These are phyloP conservation scores for Paradisaea rubra DNA, from an alignment of 2,113 vertebrate genomes.

Conservation along the genomic window DNA sequence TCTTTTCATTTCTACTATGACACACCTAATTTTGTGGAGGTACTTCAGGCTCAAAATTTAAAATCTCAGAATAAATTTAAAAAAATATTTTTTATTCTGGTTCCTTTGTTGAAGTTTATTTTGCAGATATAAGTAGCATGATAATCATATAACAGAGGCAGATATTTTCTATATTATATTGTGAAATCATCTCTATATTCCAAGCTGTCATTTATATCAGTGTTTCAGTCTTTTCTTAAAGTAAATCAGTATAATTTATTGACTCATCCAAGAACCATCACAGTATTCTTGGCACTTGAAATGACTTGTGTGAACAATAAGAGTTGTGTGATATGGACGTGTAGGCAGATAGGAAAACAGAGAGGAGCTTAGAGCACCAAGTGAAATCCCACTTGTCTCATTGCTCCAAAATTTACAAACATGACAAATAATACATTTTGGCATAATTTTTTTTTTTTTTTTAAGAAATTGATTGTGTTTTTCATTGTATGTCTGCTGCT, in stretches of 20 bases:
- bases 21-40: not conserved
- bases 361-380: constrained; percentile 12
- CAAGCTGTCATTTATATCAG: not conserved
- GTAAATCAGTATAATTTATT: not conserved
- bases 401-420: not conserved
- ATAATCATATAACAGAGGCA: not conserved
- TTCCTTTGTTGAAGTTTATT: not conserved
- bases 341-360: not conserved
- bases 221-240: not conserved
- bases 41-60: not conserved
- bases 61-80: not conserved
- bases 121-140: not conserved
- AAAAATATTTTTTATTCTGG: not conserved
- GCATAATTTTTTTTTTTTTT: not conserved
- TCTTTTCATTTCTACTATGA: not conserved
- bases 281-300: constrained; percentile 25
- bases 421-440: not conserved
- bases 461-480: not conserved
- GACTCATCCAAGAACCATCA: not conserved
- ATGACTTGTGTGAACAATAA: constrained; percentile 20
- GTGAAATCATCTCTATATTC: not conserved
- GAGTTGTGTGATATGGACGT: not conserved
- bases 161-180: not conserved
- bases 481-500: not conserved
- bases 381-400: not conserved